Percentiles rank a stretch among this genome's conserved stretches.
Evolutionary conservation across 1,140 invertebrate species (phyloP).

Genomic region (Tetramorium parvispinum): DNA sequence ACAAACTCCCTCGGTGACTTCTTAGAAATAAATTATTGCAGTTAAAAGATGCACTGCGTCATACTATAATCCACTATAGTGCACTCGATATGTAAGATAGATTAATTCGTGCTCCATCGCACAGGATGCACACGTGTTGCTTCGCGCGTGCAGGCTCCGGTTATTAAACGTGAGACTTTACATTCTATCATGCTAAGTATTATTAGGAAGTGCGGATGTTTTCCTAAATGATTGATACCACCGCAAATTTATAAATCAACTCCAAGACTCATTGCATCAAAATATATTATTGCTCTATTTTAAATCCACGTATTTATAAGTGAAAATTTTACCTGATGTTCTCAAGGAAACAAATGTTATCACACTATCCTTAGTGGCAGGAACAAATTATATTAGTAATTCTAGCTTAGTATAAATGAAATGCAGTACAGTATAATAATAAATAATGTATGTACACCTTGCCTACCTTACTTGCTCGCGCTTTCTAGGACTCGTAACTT

Average conservation of each 20-base stretch:
- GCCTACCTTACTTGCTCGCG: background rate
- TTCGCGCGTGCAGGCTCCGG: background rate
- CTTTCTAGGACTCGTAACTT: background rate
- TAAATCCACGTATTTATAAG: background rate
- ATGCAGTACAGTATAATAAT: background rate
- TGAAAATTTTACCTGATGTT: background rate
- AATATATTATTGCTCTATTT: background rate
- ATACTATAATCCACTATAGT: background rate
- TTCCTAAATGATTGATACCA: no score
- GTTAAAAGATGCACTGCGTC: background rate
- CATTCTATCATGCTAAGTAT: background rate
- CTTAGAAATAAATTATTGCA: slow-evolving; percentile 26
- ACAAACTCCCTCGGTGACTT: background rate
- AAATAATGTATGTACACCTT: no score
- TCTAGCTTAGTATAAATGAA: background rate
- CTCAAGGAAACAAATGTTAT: background rate
- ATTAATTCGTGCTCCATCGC: background rate
- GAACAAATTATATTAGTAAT: background rate
- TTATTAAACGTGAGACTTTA: background rate
- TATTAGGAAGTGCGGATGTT: background rate
- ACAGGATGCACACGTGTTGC: background rate
- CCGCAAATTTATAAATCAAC: background rate
- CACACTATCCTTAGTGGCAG: background rate
- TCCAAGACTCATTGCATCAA: background rate
- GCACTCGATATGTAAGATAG: background rate